Percentiles rank a stretch among this genome's conserved stretches.
These are phyloP conservation scores for Strigamia maritima DNA, from an alignment of 2,888 invertebrate genomes.

Conservation along the genomic window DNA sequence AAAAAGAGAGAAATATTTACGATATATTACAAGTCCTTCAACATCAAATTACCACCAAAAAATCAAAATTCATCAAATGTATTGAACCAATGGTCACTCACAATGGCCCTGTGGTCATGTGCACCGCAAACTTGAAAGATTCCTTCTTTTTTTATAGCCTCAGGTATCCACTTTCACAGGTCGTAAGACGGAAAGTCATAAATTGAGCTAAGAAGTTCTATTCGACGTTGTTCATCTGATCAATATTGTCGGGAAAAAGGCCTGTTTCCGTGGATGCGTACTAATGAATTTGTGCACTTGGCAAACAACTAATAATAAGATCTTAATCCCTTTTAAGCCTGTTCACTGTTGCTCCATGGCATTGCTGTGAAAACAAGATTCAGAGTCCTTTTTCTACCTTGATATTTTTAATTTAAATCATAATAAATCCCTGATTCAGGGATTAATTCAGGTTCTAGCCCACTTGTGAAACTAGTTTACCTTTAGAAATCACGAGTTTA, in stretches of 20 bases:
- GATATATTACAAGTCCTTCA: background rate
- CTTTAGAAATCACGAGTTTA: background rate
- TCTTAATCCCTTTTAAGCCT: background rate
- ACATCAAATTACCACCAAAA: background rate
- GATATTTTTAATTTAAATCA: background rate
- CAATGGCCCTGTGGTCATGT: conserved; percentile 32
- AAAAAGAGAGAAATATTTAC: background rate
- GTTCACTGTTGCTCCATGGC: background rate
- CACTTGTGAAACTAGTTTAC: background rate
- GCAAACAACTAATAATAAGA: conserved; percentile 32
- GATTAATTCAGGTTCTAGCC: background rate
- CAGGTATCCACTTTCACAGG: conserved; percentile 26
- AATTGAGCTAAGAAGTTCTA: conserved; percentile 24
- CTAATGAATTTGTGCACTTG: conserved; percentile 30
- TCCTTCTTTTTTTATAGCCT: conserved; percentile 24
- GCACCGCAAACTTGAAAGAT: conserved; percentile 1
- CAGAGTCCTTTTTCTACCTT: background rate
- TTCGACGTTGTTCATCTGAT: conserved; percentile 21
- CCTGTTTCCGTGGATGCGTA: background rate
- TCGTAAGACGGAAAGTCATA: conserved; percentile 13
- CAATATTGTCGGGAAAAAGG: background rate
- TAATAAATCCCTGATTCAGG: background rate
- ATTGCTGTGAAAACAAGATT: background rate
- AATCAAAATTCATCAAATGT: conserved; percentile 13
- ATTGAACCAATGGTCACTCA: conserved; percentile 7